phyloP scores from a whole-genome alignment of 2,888 invertebrate species.

The Euclidia mi region DNA sequence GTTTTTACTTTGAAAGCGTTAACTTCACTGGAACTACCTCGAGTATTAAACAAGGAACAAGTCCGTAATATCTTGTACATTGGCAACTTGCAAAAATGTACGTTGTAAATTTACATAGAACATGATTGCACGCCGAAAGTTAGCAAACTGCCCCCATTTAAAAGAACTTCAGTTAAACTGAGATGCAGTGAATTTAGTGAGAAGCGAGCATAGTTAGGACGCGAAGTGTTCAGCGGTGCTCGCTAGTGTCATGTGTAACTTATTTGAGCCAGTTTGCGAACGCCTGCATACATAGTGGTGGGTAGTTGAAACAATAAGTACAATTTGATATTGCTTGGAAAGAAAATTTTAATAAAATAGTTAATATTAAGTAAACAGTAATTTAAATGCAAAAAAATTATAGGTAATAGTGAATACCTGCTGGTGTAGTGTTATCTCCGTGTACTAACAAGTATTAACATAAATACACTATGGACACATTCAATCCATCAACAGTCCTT shows the following conservation, averaged over 20 bases:
- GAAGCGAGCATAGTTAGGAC: slow-evolving; percentile 43
- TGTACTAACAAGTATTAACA: too few species aligned
- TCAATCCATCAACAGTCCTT: too few species aligned
- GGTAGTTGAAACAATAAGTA: too few species aligned
- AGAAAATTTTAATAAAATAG: too few species aligned
- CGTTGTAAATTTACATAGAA: slow-evolving; percentile 68
- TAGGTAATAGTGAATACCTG: too few species aligned
- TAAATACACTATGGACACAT: too few species aligned
- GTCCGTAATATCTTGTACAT: slow-evolving; percentile 54
- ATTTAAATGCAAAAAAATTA: too few species aligned
- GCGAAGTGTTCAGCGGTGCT: slow-evolving; percentile 28
- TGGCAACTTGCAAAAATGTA: slow-evolving; percentile 63
- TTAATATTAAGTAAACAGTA: too few species aligned
- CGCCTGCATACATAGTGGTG: neutral
- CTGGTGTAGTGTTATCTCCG: too few species aligned
- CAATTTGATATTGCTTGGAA: too few species aligned
- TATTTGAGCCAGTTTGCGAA: slow-evolving; percentile 12
- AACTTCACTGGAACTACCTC: slow-evolving; percentile 30
- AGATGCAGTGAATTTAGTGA: slow-evolving; percentile 53
- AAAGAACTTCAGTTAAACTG: slow-evolving; percentile 68
- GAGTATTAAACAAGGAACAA: slow-evolving; percentile 41
- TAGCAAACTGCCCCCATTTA: slow-evolving; percentile 63
- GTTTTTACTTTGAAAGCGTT: slow-evolving; percentile 37
- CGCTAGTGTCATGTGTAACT: slow-evolving; percentile 36
- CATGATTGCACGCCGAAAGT: slow-evolving; percentile 66